Evolutionary conservation across 1,140 invertebrate species (phyloP).

Genomic region (Pseudomyrmex sp.): DNA sequence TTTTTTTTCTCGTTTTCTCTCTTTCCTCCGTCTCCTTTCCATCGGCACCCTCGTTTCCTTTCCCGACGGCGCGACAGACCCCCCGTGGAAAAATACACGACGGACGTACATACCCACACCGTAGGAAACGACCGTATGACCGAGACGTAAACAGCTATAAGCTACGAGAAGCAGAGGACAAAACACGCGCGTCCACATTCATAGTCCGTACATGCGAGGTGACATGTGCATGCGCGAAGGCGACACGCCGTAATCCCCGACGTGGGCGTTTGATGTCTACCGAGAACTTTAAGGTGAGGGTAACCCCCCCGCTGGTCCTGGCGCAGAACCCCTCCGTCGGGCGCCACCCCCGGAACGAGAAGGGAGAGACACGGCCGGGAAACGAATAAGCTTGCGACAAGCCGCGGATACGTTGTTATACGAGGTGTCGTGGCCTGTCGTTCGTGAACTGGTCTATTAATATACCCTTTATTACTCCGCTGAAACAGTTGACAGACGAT

Average conservation of each 20-base stretch:
- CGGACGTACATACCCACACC: neutral
- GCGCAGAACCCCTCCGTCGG: neutral
- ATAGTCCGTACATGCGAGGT: slow-evolving; percentile 67
- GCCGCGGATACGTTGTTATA: slow-evolving; percentile 23
- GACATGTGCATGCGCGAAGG: slow-evolving; percentile 73
- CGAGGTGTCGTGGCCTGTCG: slow-evolving; percentile 42
- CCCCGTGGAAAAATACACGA: slow-evolving; percentile 57
- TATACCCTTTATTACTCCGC: slow-evolving; percentile 54
- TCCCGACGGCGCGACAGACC: slow-evolving; percentile 51
- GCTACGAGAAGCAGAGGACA: slow-evolving; percentile 49
- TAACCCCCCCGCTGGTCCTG: neutral
- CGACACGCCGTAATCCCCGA: slow-evolving; percentile 68
- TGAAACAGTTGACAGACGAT: slow-evolving; percentile 57
- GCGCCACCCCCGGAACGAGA: neutral
- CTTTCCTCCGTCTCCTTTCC: neutral
- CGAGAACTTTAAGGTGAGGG: slow-evolving; percentile 65
- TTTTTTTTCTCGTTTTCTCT: slow-evolving; percentile 5
- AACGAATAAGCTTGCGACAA: slow-evolving; percentile 39
- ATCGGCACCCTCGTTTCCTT: slow-evolving; percentile 46
- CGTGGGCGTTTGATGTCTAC: slow-evolving; percentile 76
- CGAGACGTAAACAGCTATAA: slow-evolving; percentile 68
- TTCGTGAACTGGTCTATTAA: slow-evolving; percentile 46
- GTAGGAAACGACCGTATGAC: slow-evolving; percentile 44
- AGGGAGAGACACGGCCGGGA: neutral
- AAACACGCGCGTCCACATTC: slow-evolving; percentile 66